phyloP scores from a whole-genome alignment of 2,888 invertebrate species.

The Andrena flavipes region DNA sequence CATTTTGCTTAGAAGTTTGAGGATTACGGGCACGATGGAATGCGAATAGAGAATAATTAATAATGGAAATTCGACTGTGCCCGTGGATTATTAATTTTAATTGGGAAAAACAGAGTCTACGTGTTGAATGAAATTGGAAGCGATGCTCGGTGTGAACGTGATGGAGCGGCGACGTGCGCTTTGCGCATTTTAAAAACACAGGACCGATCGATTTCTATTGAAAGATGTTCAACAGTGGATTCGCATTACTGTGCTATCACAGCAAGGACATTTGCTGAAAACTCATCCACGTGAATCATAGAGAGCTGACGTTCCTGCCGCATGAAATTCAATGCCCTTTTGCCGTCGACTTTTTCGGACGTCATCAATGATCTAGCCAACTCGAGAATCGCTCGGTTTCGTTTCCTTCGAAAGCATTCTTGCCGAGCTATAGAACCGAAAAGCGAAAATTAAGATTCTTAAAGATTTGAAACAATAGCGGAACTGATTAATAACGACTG shows the following conservation, averaged over 20 bases:
- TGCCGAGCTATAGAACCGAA: background rate
- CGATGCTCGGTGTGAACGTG: constrained; percentile 31
- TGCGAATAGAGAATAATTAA: background rate
- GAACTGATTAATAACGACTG: no score
- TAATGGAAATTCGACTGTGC: background rate
- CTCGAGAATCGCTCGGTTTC: background rate
- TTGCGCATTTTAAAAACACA: constrained; percentile 65
- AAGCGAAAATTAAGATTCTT: background rate
- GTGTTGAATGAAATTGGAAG: constrained; percentile 26
- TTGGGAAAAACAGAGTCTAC: background rate
- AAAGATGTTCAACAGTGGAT: constrained; percentile 71
- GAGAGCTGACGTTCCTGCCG: constrained; percentile 56
- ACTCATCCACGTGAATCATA: constrained; percentile 64
- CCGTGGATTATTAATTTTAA: constrained; percentile 7
- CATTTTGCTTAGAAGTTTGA: background rate
- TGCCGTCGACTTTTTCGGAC: constrained; percentile 25
- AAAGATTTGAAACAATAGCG: background rate
- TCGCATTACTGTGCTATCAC: constrained; percentile 70
- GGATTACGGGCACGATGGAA: background rate
- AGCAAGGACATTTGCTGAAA: constrained; percentile 69
- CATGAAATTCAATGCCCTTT: constrained; percentile 64
- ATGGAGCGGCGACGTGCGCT: constrained; percentile 55
- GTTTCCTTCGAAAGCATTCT: background rate
- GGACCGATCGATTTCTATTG: constrained; percentile 73
- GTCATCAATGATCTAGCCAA: constrained; percentile 8